Base-by-base conservation (phyloP, 2,888 invertebrate genomes). In the Tortrix viridana region DNA sequence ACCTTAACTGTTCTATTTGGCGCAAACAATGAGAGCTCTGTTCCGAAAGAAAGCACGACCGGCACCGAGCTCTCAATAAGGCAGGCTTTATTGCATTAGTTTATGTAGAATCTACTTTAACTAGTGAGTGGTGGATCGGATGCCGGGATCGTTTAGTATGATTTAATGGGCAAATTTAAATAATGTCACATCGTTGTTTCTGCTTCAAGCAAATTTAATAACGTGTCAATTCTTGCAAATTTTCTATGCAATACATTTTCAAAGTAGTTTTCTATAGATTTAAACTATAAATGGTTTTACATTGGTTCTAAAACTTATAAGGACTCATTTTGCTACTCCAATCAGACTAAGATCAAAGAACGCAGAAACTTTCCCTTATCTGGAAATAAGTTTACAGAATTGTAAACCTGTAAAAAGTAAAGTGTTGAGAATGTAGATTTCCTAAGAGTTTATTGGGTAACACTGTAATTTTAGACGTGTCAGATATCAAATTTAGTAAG, bases 21-120 rank as follows among this genome's bases (percentile, higher is more conserved):
- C 58, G 59, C 60, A 74, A 74, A 82, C 80, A 82, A 81, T 80
- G 66, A 72, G 64, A 38, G 56, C 72, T 71, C 72, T 76, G 71
- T 79, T 76, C 69, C 58, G 64, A 56, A 67, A 71, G 64, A 56
- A 67, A 71, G 68, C 67, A 70, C 68, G 69, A 77, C 70, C 71
- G 59, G 58, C 43, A 52, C 64, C 62, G 70, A 66, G 68, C 68
- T 65, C 71, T 48, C 55, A 65, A 60, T 61, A 60, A 53, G 57
- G 53, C 53, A 46, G 48, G 14, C 47, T 58, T 48, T 58, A 43
- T 48, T 26, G 32, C 53, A 47, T 38, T 44, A 19, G 50, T 50
- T 22, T 44, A 22, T 41, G 16, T 19, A 19, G n/a, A 16, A 41
- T 20, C 53, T 6, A 19, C 41, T 38, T 41, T 23, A 22, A 37